These are phyloP conservation scores for Oreonectes daqikongensis DNA, from an alignment of 2,797 vertebrate genomes.

Conservation along the genomic window DNA sequence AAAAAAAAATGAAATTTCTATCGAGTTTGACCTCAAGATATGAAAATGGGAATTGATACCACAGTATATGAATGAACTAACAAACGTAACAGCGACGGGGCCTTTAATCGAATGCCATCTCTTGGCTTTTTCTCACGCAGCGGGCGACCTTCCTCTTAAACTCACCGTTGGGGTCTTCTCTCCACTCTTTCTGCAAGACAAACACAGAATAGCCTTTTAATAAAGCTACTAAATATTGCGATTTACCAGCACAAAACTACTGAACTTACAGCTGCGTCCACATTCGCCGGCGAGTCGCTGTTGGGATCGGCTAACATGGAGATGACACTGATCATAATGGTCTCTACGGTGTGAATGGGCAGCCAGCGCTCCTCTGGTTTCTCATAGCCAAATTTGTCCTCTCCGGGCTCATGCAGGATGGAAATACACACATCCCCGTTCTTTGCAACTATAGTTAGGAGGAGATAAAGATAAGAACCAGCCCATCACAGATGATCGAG, in stretches of 20 bases:
- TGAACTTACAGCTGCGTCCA: conserved; percentile 93
- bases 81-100: not conserved
- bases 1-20: conserved; percentile 15
- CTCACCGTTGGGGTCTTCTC: conserved; percentile 76
- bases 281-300: conserved; percentile 97
- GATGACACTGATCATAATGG: conserved; percentile 99
- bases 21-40: conserved; percentile 15
- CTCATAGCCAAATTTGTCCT: conserved; percentile 99
- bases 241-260: not conserved
- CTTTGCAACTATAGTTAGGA: conserved; percentile 86
- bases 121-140: conserved; percentile 80
- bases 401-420: conserved; percentile 98
- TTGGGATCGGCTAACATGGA: conserved; percentile 99
- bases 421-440: conserved; percentile 99
- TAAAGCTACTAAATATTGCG: not conserved
- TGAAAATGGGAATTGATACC: conserved; percentile 15
- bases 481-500: not conserved
- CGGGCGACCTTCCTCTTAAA: conserved; percentile 79
- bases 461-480: not conserved
- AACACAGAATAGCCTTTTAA: conserved; percentile 10
- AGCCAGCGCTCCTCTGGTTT: conserved; percentile 99
- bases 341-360: conserved; percentile 98
- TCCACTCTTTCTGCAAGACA: conserved; percentile 75
- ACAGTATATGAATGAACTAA: not conserved
- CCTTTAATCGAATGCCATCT: conserved; percentile 76